phyloP scores from a whole-genome alignment of 2,797 vertebrate genomes.

The Notoglanidium macrostoma region DNA sequence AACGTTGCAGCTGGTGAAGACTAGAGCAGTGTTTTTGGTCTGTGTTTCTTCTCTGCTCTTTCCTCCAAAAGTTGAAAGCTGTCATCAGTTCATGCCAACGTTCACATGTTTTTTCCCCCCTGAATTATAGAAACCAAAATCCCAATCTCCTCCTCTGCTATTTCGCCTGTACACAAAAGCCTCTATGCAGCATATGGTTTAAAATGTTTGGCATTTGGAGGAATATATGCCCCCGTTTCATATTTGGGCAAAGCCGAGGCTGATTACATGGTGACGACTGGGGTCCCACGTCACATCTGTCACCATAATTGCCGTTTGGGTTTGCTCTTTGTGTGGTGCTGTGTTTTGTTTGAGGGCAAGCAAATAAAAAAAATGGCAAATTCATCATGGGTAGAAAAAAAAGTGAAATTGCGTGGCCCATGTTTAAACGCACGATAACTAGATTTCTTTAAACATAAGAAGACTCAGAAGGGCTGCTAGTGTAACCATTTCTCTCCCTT shows the following conservation, averaged over 20 bases:
- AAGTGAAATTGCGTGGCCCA: conserved; percentile 38
- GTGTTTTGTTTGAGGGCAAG: conserved; percentile 53
- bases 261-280: conserved; percentile 62
- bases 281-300: conserved; percentile 59
- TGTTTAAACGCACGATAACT: conserved; percentile 61
- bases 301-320: conserved; percentile 65
- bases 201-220: conserved; percentile 61
- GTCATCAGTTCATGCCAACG: conserved; percentile 44
- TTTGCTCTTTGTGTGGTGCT: conserved; percentile 46
- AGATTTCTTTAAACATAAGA: conserved; percentile 52
- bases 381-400: conserved; percentile 51
- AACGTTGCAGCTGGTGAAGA: conserved; percentile 19
- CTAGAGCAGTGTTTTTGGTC: conserved; percentile 32
- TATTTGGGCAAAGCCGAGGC: conserved; percentile 26
- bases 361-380: conserved; percentile 58
- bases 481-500: too few species aligned
- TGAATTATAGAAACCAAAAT: conserved; percentile 52
- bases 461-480: conserved; percentile 48
- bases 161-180: conserved; percentile 52
- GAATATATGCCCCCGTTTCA: conserved; percentile 46
- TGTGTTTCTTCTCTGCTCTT: conserved; percentile 42
- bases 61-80: conserved; percentile 47
- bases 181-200: conserved; percentile 54
- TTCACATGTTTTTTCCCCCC: conserved; percentile 23
- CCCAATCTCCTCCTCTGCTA: conserved; percentile 48